Percentiles rank a stretch among this genome's conserved stretches.
Conservation (phyloP, 1,140 invertebrate genomes). For the Ips nitidus region DNA sequence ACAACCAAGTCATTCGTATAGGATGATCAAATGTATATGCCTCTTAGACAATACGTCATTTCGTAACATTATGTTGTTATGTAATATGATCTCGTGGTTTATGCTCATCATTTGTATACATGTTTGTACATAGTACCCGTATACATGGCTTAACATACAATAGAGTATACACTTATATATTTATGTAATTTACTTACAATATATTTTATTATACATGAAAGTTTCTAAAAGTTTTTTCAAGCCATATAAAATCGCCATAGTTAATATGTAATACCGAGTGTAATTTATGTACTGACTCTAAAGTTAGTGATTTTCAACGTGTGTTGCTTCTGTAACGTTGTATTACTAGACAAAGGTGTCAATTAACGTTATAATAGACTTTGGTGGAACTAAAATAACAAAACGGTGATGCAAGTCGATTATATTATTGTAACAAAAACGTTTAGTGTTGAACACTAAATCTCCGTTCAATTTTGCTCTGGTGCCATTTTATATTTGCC, state of each 20-base stretch:
- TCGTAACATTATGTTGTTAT: constrained; percentile 25
- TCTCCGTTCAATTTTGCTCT: constrained; percentile 32
- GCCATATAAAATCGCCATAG: neutral
- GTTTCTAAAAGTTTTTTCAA: neutral
- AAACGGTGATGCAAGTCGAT: too few relatives aligned
- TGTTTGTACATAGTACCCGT: constrained; percentile 36
- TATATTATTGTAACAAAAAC: too few relatives aligned
- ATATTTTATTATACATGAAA: constrained; percentile 12
- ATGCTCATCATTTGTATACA: constrained; percentile 40
- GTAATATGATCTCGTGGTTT: constrained; percentile 37
- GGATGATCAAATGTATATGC: too few relatives aligned
- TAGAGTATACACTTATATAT: constrained; percentile 29
- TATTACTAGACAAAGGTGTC: too few relatives aligned
- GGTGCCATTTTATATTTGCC: constrained; percentile 27
- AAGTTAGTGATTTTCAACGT: too few relatives aligned
- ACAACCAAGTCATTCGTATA: too few relatives aligned
- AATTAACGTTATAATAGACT: too few relatives aligned
- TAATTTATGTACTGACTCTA: too few relatives aligned
- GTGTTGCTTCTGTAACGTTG: too few relatives aligned
- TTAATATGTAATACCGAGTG: neutral
- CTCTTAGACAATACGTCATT: neutral
- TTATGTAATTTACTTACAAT: constrained; percentile 24
- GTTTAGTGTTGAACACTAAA: too few relatives aligned
- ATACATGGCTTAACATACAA: constrained; percentile 36
- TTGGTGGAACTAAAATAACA: too few relatives aligned